These are phyloP conservation scores for Cydia splendana DNA, from an alignment of 1,140 invertebrate species.

Conservation along the genomic window DNA sequence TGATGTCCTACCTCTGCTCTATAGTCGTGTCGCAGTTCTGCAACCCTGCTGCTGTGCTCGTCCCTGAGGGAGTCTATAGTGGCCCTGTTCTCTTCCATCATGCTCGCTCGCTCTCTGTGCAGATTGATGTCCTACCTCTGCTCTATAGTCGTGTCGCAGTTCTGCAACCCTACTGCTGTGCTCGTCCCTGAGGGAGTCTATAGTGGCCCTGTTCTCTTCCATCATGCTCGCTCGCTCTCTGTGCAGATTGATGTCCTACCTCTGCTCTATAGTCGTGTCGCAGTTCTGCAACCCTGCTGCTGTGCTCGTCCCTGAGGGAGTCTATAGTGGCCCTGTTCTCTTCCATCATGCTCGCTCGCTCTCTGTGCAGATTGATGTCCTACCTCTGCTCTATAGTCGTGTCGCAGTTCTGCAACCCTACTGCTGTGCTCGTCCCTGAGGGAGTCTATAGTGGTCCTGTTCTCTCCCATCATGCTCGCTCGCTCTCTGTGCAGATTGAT, in stretches of 20 bases:
- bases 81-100: conserved; percentile 66
- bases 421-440: conserved; percentile 63
- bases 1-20: background rate
- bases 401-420: conserved; percentile 78
- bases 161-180: conserved; percentile 71
- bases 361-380: conserved; percentile 46
- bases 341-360: conserved; percentile 61
- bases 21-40: conserved; percentile 77
- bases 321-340: conserved; percentile 65
- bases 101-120: conserved; percentile 53
- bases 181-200: conserved; percentile 63
- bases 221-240: conserved; percentile 59
- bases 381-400: conserved; percentile 37
- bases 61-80: conserved; percentile 61
- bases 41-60: conserved; percentile 60
- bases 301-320: conserved; percentile 62
- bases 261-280: conserved; percentile 56
- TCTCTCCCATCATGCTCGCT: conserved; percentile 62
- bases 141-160: conserved; percentile 66
- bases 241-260: conserved; percentile 39
- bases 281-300: conserved; percentile 73
- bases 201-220: conserved; percentile 63
- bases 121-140: conserved; percentile 36
- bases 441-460: conserved; percentile 59
- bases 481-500: conserved; percentile 54